Evolutionary conservation across 2,888 invertebrate genomes (phyloP), one percentile per base, ranked within the genome.

Genomic region (Amphipyra tragopoginis): DNA sequence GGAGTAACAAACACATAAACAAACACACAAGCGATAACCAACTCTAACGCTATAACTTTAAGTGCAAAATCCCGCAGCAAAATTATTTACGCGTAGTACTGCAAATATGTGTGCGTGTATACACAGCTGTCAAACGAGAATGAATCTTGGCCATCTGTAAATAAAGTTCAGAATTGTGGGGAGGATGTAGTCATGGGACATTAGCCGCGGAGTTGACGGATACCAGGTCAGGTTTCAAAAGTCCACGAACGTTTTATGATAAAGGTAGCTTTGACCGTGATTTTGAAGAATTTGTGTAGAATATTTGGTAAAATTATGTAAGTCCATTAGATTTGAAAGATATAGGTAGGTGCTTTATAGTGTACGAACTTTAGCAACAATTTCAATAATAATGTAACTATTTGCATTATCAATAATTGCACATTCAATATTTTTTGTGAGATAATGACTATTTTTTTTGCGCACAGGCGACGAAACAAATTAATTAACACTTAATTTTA

Each of bases 171-270:
- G 39, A 43, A 51, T 74, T 38, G 51, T n/a, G 34, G 43, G 47
- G 36, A 49, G n/a, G 45, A 47, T 36, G 49, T 65, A 43, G 45
- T 63, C 39, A 45, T 34, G 55, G 67, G 59, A 58, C 52, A 66
- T 73, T 61, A 50, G 60, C n/a, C 39, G 55, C n/a, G 43, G 36
- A 67, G 61, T 52, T 64, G 64, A 34, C 51, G 42, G 56, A 61
- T 77, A 66, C 71, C 75, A 71, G 62, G 53, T 66, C 58, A 60
- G 61, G 59, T 75, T 75, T 60, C 44, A 64, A 60, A 78, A 68
- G 54, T 75, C 63, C 51, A 61, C 61, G 51, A 64, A 52, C 48
- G 36, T 58, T 66, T 60, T 60, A 49, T 53, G 53, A 56, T 55
- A 40, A 21, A 39, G n/a, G 34, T 9, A 15, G 45, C 45, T 44